Percentiles rank a stretch among this genome's conserved stretches.
Conservation (phyloP, 2,797 vertebrate species). For the Pangasius krempfi region DNA sequence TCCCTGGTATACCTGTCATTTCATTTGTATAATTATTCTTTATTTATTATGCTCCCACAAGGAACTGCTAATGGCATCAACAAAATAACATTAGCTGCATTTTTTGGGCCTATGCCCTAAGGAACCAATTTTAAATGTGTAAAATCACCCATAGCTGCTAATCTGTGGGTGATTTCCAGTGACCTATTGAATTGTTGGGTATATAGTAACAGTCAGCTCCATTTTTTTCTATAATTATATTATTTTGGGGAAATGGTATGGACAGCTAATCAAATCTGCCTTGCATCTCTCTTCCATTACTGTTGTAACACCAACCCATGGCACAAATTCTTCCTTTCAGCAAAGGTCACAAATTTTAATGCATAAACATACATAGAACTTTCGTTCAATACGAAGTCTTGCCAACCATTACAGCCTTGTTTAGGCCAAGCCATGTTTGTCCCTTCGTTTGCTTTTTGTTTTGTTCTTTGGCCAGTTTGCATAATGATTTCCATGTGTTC, state of each 20-base stretch:
- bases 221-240: neutral
- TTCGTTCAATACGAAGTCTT: neutral
- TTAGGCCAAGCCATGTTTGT: neutral
- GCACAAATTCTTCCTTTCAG: neutral
- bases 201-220: neutral
- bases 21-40: slow-evolving; percentile 58
- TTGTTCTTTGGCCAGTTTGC: neutral
- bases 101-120: neutral
- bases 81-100: slow-evolving; percentile 22
- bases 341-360: neutral
- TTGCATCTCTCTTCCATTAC: neutral
- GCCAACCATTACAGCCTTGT: neutral
- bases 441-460: neutral
- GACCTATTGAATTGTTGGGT: neutral
- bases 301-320: neutral
- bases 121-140: neutral
- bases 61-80: slow-evolving; percentile 45
- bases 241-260: neutral
- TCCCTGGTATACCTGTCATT: slow-evolving; percentile 54
- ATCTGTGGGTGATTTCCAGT: neutral
- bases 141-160: neutral
- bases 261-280: neutral
- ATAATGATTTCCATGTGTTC: neutral
- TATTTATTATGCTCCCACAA: slow-evolving; percentile 51
- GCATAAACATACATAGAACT: neutral